Evolutionary conservation across 2,888 invertebrate species (phyloP).

Genomic region (Camptogramma bilineatum): DNA sequence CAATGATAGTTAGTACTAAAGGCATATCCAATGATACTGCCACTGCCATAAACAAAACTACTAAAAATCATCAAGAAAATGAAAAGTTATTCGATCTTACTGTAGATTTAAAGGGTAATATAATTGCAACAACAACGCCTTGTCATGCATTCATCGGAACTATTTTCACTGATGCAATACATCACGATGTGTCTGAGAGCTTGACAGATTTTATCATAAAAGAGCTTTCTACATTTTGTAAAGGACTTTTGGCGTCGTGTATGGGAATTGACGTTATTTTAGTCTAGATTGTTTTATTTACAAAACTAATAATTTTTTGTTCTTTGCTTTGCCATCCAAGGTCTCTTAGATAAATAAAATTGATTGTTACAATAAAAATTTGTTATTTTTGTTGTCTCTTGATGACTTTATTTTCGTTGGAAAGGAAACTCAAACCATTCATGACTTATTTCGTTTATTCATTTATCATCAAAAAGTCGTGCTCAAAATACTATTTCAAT

Average conservation of each 20-base stretch:
- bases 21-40: constrained; percentile 41
- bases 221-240: constrained; percentile 76
- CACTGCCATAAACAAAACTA: constrained; percentile 1
- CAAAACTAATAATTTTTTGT: not conserved
- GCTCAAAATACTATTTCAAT: constrained; percentile 70
- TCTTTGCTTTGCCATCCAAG: constrained; percentile 22
- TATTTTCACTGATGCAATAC: constrained; percentile 66
- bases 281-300: constrained; percentile 51
- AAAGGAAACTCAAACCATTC: constrained; percentile 1
- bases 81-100: constrained; percentile 52
- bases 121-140: constrained; percentile 68
- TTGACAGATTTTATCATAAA: constrained; percentile 71
- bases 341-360: constrained; percentile 9
- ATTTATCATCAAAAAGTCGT: constrained; percentile 60
- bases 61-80: constrained; percentile 36
- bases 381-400: constrained; percentile 43
- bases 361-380: constrained; percentile 40
- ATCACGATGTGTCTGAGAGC: constrained; percentile 59
- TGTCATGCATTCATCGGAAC: constrained; percentile 79
- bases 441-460: constrained; percentile 15
- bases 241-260: constrained; percentile 74
- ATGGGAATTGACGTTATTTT: constrained; percentile 75
- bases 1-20: constrained; percentile 51
- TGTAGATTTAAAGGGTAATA: constrained; percentile 74
- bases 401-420: constrained; percentile 38